phyloP scores from a whole-genome alignment of 2,888 invertebrate genomes.

The Schizaphis graminum region DNA sequence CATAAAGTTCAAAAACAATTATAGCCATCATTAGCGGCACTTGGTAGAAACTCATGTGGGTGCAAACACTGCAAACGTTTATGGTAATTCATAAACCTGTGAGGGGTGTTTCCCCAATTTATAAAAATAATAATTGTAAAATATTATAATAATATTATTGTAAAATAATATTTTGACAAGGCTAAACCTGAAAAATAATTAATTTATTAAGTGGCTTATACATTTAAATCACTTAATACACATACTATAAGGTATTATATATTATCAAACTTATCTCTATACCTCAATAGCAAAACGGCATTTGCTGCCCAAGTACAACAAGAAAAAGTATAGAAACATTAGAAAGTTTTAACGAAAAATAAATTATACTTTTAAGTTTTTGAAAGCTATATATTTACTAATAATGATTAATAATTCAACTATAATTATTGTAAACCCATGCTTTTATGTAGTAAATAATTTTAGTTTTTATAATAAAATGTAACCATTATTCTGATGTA shows the following conservation, averaged over 20 bases:
- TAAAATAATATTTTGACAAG: background rate
- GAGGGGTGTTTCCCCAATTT: too few relatives aligned
- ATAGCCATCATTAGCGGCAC: too few relatives aligned
- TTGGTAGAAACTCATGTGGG: too few relatives aligned
- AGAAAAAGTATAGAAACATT: slow-evolving; percentile 4
- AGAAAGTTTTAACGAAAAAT: background rate
- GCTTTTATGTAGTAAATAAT: background rate
- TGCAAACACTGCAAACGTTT: too few relatives aligned
- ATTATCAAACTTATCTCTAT: background rate
- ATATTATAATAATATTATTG: too few relatives aligned
- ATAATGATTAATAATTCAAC: background rate
- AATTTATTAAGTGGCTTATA: background rate
- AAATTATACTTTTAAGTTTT: background rate
- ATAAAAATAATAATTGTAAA: too few relatives aligned
- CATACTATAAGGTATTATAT: background rate
- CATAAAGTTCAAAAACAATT: background rate
- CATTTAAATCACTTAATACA: background rate
- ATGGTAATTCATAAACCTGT: too few relatives aligned
- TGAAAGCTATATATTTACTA: background rate
- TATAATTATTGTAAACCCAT: background rate
- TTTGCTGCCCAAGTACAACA: background rate
- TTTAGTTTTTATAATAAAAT: background rate
- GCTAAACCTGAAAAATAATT: background rate
- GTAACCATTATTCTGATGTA: background rate
- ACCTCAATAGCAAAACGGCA: background rate